Conservation (phyloP, 2,888 invertebrate genomes). For the Clivina fossor region DNA sequence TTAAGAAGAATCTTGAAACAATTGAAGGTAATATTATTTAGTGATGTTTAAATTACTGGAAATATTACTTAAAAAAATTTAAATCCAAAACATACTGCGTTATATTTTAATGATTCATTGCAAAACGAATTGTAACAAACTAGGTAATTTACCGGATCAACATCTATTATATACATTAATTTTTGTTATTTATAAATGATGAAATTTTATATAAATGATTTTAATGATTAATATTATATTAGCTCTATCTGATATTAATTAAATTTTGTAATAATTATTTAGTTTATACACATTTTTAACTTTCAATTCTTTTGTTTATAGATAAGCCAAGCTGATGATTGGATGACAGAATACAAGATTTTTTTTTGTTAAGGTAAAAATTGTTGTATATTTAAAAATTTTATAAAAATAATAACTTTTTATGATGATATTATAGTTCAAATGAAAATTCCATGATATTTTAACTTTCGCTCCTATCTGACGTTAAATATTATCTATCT, state of each 20-base stretch:
- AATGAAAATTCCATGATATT: conserved; percentile 45
- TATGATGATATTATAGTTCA: conserved; percentile 49
- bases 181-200: too few relatives aligned
- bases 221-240: conserved; percentile 24
- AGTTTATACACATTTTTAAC: not conserved
- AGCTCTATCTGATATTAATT: conserved; percentile 41
- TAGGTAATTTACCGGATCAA: too few relatives aligned
- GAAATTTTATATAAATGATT: not conserved
- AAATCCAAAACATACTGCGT: not conserved
- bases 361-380: not conserved
- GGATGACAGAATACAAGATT: too few relatives aligned
- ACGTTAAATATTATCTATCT: conserved; percentile 4
- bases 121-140: too few relatives aligned
- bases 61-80: not conserved
- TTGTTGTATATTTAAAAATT: not conserved
- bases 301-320: too few relatives aligned
- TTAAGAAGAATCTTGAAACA: conserved; percentile 50
- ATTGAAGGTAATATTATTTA: conserved; percentile 16
- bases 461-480: conserved; percentile 47
- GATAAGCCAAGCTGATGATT: too few relatives aligned
- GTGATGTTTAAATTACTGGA: not conserved
- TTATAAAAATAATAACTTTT: not conserved
- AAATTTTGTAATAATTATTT: conserved; percentile 9
- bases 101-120: conserved; percentile 21
- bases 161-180: too few relatives aligned